phyloP scores from a whole-genome alignment of 2,113 vertebrate species.

The Hiodon tergisus region DNA sequence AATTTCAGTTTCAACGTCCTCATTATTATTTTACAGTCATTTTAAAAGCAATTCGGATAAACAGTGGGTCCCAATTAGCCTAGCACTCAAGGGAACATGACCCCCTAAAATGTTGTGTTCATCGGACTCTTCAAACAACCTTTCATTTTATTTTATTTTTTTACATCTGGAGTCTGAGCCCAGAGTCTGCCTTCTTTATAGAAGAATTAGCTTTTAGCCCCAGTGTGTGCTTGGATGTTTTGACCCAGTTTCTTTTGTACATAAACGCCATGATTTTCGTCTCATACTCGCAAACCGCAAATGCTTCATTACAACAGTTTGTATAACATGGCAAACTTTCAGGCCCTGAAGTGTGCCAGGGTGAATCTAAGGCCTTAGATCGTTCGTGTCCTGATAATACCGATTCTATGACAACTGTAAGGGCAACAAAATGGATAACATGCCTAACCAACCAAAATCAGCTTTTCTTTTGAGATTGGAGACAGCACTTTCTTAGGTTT shows the following conservation, averaged over 20 bases:
- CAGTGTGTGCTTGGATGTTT: background rate
- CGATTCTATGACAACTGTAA: background rate
- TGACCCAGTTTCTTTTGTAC: constrained; percentile 4
- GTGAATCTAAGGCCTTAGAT: too few relatives aligned
- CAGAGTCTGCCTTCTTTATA: background rate
- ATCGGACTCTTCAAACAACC: background rate
- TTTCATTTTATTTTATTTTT: background rate
- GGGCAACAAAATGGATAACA: too few relatives aligned
- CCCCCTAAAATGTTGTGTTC: background rate
- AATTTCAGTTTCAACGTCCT: too few relatives aligned
- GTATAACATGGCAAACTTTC: background rate
- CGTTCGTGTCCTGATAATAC: background rate
- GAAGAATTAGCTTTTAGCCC: background rate
- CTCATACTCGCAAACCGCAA: background rate
- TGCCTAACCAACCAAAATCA: too few relatives aligned
- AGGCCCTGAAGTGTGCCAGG: background rate
- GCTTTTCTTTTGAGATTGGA: too few relatives aligned
- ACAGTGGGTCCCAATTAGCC: background rate
- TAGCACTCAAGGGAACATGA: background rate
- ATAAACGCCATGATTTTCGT: background rate
- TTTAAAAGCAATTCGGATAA: background rate
- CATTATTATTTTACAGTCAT: too few relatives aligned
- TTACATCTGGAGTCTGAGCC: background rate
- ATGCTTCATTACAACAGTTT: background rate
- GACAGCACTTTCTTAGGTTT: too few relatives aligned